Evolutionary conservation across 1,140 invertebrate species (phyloP), one percentile per base, ranked within the genome.

Genomic region (Bombus confusus): DNA sequence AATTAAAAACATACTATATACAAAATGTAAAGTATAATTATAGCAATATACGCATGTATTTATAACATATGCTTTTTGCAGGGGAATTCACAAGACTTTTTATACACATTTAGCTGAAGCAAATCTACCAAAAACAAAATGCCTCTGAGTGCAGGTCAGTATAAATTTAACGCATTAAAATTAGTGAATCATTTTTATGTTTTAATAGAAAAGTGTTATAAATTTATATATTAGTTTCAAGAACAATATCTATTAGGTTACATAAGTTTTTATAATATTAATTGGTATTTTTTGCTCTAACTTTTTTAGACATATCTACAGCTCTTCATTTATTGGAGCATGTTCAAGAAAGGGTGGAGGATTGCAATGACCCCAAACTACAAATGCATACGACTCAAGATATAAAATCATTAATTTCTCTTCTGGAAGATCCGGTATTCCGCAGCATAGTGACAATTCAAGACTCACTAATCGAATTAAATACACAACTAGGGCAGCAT

Each of bases 391-490:
- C 98, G 59, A 97, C 96, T 92, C 97, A 98, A 92, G 98, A 99
- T 93, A 95, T 99, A 31, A 97, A 97, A 91, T 97, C 98, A 62
- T 96, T 99, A 2, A 97, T 99, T 88, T 97, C 97, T 81, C 96
- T 99, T 68, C 94, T 99, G 83, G 98, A 99, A 90, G 98, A 98
- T 96, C 99, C 99, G 15, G 97, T 99, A 62, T 98, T 99, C 92
- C 96, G 97, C 81, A 98, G 98, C 92, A 98, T 99, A 91, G 97
- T 98, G n/a, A 98, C 97, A 71, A 97, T 99, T 87, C 98, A 98
- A 95, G 98, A 98, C 94, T 98, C 98, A 1, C 94, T 98, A 62
- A 96, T 96, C 59, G 97, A 98, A 94, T 94, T 98, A 77, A 98
- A 98, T 77, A 96, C 96, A 62, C 98, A 98, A 94, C 95, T 98